Base-by-base conservation (phyloP, 2,888 invertebrate genomes). In the Dasysyrphus albostriatus region DNA sequence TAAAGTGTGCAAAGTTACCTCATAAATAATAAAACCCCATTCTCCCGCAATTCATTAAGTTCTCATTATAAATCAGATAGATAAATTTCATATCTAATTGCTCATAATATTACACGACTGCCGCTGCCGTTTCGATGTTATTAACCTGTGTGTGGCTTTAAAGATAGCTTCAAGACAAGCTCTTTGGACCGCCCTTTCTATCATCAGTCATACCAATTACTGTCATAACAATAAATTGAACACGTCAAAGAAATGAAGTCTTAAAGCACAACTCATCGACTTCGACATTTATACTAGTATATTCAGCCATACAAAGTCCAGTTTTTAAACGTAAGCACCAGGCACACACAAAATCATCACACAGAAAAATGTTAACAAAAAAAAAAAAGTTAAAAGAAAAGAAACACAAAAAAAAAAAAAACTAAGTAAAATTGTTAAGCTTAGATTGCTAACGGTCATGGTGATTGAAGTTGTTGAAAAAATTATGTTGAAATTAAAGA, bases 161-260 rank as follows among this genome's bases (percentile, higher is more conserved):
- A 32, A 5, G 7, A 19, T 37, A 1, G 67, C 37, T 63, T 69
- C 61, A 58, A 24, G 29, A 34, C 58, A 44, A 44, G 6, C 47
- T 49, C 54, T 44, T 32, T 56, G 24, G 32, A 9, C 70, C 49
- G 32, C 54, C 72, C 51, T 54, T 54, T 69, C 63, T 39, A 56
- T 54, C 63, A 51, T 49, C 77, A 70, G 69, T 81, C 77, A 74
- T 59, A 63, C 73, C 74, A 85, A 81, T 80, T 80, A 84, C 84
- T 73, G 80, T 80, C 84, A 77, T 81, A 81, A 81, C 59, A 85
- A 77, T 77, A 74, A 49, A 85, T 70, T 85, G 77, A 81, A 74
- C 69, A 79, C 37, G 42, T 51, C 37, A 24, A 24, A 61, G 16
- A 32, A 44, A 10, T 44, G 16, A 63, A n/a, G 72, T 72, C 58